Evolutionary conservation across 35 echinoderm and acorn worm genomes (phyloP), one percentile per base, ranked within the genome.

Genomic region (Apostichopus japonicus): DNA sequence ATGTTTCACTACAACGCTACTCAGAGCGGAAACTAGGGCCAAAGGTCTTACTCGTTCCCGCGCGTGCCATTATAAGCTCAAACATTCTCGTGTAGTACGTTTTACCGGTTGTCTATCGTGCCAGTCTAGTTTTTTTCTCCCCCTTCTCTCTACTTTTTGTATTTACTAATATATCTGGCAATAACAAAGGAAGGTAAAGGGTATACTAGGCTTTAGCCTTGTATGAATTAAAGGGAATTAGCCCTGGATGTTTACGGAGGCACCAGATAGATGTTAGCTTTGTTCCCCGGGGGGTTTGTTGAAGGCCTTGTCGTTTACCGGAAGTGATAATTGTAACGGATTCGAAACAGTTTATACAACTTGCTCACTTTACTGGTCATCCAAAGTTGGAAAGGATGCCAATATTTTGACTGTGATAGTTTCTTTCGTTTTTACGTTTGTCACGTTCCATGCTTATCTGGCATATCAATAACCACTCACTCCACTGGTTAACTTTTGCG

Each of bases 1-100:
- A 87, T 87, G 86, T 87, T 87, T 71, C 86, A 87, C 56, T 56
- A 87, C 58, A 62, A 13, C 8, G 56, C 53, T 87, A 21, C 54
- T 62, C 63, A 65, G 56, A 56, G 10, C 86, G 86, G 86, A 87
- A 65, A 63, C 86, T 21, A 10, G 23, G 86, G 86, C 56, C 56
- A 87, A 87, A 87, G 86, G 86, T 87, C 86, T 87, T 23, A 17
- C 10, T 8, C 86, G 63, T 57, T 16, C 54, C n/a, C 11, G 6
- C 86, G 57, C 86, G 86, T 87, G 86, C 56, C 86, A 63, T 21
- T 57, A n/a, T 1, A n/a, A 19, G 1, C 23, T 87, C 58, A 55
- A 24, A 25, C 63, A 87, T 87, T 58, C 63, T 58, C 17, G 63
- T 65, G 86, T 87, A 62, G 56, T 24, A 79, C 23, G 14, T 44